Percentiles rank a stretch among this genome's conserved stretches.
phyloP scores from a whole-genome alignment of 2,113 vertebrate genomes.

The Papio anubis region DNA sequence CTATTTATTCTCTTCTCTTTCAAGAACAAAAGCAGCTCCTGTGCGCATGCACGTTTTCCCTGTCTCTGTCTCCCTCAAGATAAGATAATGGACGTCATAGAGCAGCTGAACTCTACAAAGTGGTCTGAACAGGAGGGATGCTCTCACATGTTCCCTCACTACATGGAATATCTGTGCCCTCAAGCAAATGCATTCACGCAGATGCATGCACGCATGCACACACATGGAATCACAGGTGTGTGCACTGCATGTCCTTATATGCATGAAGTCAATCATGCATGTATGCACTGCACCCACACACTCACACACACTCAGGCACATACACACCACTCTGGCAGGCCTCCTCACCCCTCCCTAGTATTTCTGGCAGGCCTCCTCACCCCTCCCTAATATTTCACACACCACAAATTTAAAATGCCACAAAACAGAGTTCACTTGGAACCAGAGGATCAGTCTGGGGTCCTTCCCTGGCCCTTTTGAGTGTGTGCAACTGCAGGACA shows the following conservation, averaged over 20 bases:
- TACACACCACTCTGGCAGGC: not conserved
- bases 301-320: not conserved
- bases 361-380: not conserved
- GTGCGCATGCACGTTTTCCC: no score
- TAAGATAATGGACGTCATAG: not conserved
- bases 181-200: not conserved
- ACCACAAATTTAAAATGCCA: not conserved
- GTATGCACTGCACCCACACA: not conserved
- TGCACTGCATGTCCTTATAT: not conserved
- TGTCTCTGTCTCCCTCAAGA: not conserved
- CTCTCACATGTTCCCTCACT: not conserved
- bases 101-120: constrained; percentile 34
- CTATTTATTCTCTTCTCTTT: not conserved
- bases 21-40: accelerated
- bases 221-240: not conserved
- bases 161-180: not conserved
- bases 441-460: not conserved
- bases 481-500: not conserved
- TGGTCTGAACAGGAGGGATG: not conserved
- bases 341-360: not conserved
- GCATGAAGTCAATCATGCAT: not conserved
- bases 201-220: not conserved
- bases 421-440: not conserved
- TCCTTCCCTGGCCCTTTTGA: not conserved
- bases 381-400: not conserved